These are phyloP conservation scores for Bradypodion pumilum DNA, from an alignment of 2,797 vertebrate genomes.

Conservation along the genomic window DNA sequence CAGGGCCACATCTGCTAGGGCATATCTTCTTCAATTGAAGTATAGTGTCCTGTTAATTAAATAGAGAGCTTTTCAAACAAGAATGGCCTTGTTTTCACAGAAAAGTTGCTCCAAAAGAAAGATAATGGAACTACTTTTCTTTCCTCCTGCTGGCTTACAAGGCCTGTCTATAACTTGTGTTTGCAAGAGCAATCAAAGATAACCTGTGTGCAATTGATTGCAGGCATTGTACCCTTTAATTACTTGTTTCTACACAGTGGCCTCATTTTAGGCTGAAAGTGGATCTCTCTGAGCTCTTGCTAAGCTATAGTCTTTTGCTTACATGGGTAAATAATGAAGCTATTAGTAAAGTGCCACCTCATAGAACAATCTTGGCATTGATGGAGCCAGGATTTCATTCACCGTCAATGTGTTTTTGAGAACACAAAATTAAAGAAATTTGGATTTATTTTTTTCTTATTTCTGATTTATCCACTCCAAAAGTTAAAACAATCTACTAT, in stretches of 20 bases:
- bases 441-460: not conserved
- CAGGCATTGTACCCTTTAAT: conserved; percentile 77
- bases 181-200: conserved; percentile 81
- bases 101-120: conserved; percentile 69
- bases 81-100: conserved; percentile 76
- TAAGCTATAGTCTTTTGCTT: conserved; percentile 58
- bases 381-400: conserved; percentile 51
- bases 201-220: conserved; percentile 79
- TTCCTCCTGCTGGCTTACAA: conserved; percentile 65
- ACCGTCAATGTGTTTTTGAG: conserved; percentile 38
- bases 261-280: conserved; percentile 75
- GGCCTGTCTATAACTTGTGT: conserved; percentile 76
- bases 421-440: conserved; percentile 46
- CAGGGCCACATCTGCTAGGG: conserved; percentile 71
- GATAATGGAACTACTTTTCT: conserved; percentile 71
- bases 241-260: conserved; percentile 78
- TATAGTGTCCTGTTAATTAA: conserved; percentile 81
- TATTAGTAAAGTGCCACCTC: conserved; percentile 64
- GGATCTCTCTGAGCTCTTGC: conserved; percentile 57
- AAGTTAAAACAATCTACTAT: not conserved
- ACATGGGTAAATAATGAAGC: conserved; percentile 70
- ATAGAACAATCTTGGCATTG: conserved; percentile 64
- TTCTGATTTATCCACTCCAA: not conserved
- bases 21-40: conserved; percentile 73
- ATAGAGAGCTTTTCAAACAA: conserved; percentile 75